Evolutionary conservation across 2,888 invertebrate genomes (phyloP), one percentile per base, ranked within the genome.

Genomic region (Empis livida): DNA sequence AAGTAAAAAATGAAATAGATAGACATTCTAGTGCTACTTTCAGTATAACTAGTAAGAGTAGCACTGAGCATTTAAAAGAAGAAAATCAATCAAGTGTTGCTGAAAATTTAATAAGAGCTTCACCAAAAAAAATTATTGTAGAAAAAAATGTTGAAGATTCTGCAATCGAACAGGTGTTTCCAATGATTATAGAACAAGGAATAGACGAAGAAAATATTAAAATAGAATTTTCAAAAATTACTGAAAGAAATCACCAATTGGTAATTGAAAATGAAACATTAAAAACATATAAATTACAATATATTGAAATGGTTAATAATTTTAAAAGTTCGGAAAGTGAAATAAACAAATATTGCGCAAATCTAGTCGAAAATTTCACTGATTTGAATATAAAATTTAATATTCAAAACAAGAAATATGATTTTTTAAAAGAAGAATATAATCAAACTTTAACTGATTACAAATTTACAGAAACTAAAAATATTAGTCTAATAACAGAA

Each of bases 361-460:
- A 57, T 16, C 53, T 67, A 14, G 59, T 59, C 15, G 61, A 61
- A 13, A 57, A 61, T 47, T 15, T 55, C 8, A 51, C 61, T 1
- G 37, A 44, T 0, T 35, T 61, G n/a, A 61, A 68, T 48, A 48
- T 56, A n/a, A 53, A 61, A 40, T 45, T 64, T 23, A 56, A 54
- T 5, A 52, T 54, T 31, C 56, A 61, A 46, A 50, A 46, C 16
- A 62, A 57, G 27, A 58, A 61, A 39, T 65, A 59, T 44, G 55
- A 54, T 5, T 67, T 60, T 42, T 58, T 69, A 51, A 60, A 61
- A 14, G 56, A 58, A 42, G 69, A 69, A 16, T 67, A 61, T 38
- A 67, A 70, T 47, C 47, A 58, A 23, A 48, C 57, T 40, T 49
- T 65, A 4, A 57, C 53, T 1, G 55, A 57, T 11, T 41, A 50